These are phyloP conservation scores for Rhagoletis zephyria DNA, from an alignment of 1,140 invertebrate species.

Conservation along the genomic window DNA sequence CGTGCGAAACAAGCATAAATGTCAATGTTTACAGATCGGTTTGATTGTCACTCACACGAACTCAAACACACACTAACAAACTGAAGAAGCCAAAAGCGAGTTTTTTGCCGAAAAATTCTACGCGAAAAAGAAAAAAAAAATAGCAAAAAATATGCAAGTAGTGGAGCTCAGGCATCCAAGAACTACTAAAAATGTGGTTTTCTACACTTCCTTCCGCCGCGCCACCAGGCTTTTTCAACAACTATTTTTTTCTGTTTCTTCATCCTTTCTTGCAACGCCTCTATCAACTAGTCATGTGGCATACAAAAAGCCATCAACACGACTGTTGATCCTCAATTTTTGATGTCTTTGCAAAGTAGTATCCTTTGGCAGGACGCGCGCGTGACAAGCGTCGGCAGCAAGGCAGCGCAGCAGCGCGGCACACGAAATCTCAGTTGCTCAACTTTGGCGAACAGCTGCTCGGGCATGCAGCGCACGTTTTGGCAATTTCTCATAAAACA, in stretches of 20 bases:
- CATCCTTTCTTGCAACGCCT: too few relatives aligned
- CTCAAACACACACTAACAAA: not conserved
- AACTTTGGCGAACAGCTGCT: slow-evolving; percentile 53
- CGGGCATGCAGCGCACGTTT: slow-evolving; percentile 70
- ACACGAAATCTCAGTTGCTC: slow-evolving; percentile 46
- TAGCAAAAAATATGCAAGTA: not conserved
- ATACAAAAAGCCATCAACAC: slow-evolving; percentile 12
- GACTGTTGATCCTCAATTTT: slow-evolving; percentile 55
- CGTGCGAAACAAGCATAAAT: slow-evolving; percentile 49
- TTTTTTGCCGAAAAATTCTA: not conserved
- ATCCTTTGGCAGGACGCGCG: slow-evolving; percentile 43
- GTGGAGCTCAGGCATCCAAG: not conserved
- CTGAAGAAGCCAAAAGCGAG: not conserved
- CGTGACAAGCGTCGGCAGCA: slow-evolving; percentile 26
- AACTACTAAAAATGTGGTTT: slow-evolving; percentile 13
- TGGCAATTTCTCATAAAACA: slow-evolving; percentile 74
- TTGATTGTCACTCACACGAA: not conserved
- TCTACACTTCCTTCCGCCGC: not conserved
- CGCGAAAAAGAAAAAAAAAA: not conserved
- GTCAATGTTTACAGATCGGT: slow-evolving; percentile 36
- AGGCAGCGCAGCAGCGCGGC: not conserved
- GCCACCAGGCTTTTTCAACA: not conserved
- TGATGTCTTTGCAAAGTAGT: slow-evolving; percentile 53
- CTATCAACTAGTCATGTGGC: not conserved
- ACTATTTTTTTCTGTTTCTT: not conserved